Conservation (phyloP, 2,888 invertebrate species). For the Tolmerus cingulatus region DNA sequence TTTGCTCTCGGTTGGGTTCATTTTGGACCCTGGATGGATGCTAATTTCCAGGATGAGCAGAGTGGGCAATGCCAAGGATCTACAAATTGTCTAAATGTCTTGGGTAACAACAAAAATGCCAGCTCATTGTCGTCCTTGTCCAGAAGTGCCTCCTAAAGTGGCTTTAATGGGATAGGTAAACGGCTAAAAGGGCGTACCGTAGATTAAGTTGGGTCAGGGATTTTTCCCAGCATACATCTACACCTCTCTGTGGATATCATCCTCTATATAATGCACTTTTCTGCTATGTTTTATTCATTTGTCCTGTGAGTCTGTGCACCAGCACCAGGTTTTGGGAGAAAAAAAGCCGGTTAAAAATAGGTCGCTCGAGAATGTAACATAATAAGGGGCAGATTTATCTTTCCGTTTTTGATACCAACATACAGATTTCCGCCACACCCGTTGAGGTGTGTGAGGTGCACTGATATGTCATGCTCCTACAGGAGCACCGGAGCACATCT, state of each 20-base stretch:
- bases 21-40: neutral
- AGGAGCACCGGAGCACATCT: neutral
- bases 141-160: constrained; percentile 6
- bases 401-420: neutral
- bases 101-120: neutral
- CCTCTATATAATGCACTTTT: neutral
- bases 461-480: neutral
- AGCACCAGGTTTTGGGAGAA: neutral
- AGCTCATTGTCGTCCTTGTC: neutral
- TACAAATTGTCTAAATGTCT: neutral
- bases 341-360: constrained; percentile 13
- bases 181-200: neutral
- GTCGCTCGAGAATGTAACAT: constrained; percentile 18
- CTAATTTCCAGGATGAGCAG: neutral
- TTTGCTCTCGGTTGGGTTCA: neutral
- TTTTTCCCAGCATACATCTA: neutral
- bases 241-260: neutral
- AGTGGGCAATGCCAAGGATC: neutral
- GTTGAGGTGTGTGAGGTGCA: neutral
- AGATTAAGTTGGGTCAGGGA: constrained; percentile 29
- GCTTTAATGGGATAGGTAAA: constrained; percentile 30
- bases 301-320: neutral
- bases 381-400: constrained; percentile 5
- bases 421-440: neutral
- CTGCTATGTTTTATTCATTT: neutral